These are phyloP conservation scores for Unio pictorum DNA, from an alignment of 2,888 invertebrate genomes.

Conservation along the genomic window DNA sequence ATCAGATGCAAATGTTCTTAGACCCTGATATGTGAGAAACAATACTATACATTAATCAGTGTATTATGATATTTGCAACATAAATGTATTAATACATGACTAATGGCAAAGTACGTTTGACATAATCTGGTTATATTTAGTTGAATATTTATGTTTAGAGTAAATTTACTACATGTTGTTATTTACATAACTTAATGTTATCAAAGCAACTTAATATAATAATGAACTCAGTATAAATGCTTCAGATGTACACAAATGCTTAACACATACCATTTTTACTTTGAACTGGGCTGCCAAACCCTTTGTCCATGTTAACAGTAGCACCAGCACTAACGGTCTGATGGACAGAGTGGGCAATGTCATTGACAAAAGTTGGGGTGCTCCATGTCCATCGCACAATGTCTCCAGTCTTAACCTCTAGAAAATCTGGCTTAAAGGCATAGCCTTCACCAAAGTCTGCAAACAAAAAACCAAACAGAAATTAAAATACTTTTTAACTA, in stretches of 20 bases:
- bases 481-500: neutral
- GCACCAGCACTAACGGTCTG: slow-evolving; percentile 30
- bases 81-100: too few species aligned
- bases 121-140: too few species aligned
- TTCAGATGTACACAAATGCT: neutral
- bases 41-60: too few species aligned
- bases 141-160: too few species aligned
- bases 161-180: too few species aligned
- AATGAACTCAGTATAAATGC: too few species aligned
- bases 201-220: too few species aligned
- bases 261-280: neutral
- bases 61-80: too few species aligned
- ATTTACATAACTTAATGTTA: too few species aligned
- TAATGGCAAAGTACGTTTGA: too few species aligned
- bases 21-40: too few species aligned
- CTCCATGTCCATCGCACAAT: slow-evolving; percentile 44
- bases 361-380: slow-evolving; percentile 29
- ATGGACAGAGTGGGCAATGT: slow-evolving; percentile 26
- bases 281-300: slow-evolving; percentile 26
- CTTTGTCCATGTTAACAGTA: slow-evolving; percentile 11
- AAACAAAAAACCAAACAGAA: slow-evolving; percentile 2
- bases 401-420: slow-evolving; percentile 38
- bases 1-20: too few species aligned
- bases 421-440: slow-evolving; percentile 42
- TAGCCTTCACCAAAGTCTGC: slow-evolving; percentile 44